These are phyloP conservation scores for Aplochiton taeniatus DNA, from an alignment of 2,797 vertebrate species.

Conservation along the genomic window DNA sequence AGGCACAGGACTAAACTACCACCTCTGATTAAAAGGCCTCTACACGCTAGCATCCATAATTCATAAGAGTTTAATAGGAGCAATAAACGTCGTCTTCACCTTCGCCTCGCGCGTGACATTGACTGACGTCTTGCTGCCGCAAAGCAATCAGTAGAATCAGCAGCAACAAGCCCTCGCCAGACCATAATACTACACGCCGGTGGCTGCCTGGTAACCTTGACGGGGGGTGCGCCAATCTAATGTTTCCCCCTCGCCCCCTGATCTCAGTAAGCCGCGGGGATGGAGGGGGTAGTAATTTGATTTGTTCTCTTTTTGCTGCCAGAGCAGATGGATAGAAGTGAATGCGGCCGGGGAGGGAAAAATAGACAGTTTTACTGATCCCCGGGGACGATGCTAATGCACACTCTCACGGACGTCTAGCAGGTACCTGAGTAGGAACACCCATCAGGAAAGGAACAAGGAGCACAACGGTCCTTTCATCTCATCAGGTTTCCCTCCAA, in stretches of 20 bases:
- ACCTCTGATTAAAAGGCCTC: constrained; percentile 60
- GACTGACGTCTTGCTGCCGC: constrained; percentile 41
- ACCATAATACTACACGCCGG: constrained; percentile 47
- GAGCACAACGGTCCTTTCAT: constrained; percentile 21
- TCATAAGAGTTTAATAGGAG: constrained; percentile 62
- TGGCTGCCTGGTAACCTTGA: constrained; percentile 51
- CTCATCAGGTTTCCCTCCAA: constrained; percentile 1
- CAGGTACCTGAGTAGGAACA: constrained; percentile 14
- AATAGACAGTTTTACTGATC: constrained; percentile 29
- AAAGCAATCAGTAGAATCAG: constrained; percentile 34
- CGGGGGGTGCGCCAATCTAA: constrained; percentile 59
- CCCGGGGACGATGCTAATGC: constrained; percentile 35
- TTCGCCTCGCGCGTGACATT: constrained; percentile 54
- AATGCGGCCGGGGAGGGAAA: background rate
- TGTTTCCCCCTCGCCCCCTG: constrained; percentile 48
- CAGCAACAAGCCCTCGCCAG: constrained; percentile 20
- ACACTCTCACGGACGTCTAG: constrained; percentile 1
- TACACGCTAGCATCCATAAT: constrained; percentile 68
- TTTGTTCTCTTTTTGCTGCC: constrained; percentile 49
- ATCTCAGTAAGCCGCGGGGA: constrained; percentile 42
- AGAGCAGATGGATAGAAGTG: constrained; percentile 49
- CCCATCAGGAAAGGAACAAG: background rate
- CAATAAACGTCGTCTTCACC: constrained; percentile 63
- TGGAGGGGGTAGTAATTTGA: constrained; percentile 45
- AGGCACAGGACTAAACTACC: constrained; percentile 43